Percentiles rank a stretch among this genome's conserved stretches.
phyloP scores from a whole-genome alignment of 2,113 vertebrate species.

The Thamnophis sirtalis region DNA sequence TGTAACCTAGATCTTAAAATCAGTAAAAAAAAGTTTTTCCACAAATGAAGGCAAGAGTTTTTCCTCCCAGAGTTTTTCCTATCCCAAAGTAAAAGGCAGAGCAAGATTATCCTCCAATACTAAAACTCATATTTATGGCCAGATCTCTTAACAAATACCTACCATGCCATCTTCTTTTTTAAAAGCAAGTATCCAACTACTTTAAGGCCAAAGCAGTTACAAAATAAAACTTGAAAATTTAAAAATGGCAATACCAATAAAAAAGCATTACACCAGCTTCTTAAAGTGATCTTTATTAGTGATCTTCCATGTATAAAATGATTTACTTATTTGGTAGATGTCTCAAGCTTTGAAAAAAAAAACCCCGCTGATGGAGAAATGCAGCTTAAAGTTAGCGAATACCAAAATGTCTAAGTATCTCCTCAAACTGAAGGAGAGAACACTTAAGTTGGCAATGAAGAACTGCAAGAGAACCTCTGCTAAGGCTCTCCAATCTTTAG shows the following conservation, averaged over 20 bases:
- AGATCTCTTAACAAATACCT: background rate
- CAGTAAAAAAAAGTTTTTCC: background rate
- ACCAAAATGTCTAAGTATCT: background rate
- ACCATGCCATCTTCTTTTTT: background rate
- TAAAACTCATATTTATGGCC: background rate
- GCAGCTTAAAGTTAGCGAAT: constrained; percentile 32
- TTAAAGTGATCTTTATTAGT: constrained; percentile 59
- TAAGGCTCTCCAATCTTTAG: constrained; percentile 13
- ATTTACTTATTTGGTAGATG: constrained; percentile 30
- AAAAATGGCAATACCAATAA: constrained; percentile 16
- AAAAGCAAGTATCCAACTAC: background rate
- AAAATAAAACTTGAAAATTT: background rate
- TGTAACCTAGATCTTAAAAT: background rate
- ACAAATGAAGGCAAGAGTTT: background rate
- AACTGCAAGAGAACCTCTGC: constrained; percentile 24
- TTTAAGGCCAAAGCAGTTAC: background rate
- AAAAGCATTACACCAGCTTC: constrained; percentile 20
- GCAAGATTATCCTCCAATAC: background rate
- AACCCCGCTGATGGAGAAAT: constrained; percentile 20
- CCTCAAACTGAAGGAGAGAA: background rate
- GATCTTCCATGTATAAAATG: constrained; percentile 54
- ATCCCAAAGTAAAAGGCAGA: background rate
- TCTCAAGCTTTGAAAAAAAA: constrained; percentile 35
- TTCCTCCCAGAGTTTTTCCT: background rate
- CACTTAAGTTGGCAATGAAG: constrained; percentile 28